A percentile compares a stretch with the other conserved stretches of the same genome.
phyloP scores from a whole-genome alignment of 2,888 invertebrate species.

The Eubasilissa splendida region DNA sequence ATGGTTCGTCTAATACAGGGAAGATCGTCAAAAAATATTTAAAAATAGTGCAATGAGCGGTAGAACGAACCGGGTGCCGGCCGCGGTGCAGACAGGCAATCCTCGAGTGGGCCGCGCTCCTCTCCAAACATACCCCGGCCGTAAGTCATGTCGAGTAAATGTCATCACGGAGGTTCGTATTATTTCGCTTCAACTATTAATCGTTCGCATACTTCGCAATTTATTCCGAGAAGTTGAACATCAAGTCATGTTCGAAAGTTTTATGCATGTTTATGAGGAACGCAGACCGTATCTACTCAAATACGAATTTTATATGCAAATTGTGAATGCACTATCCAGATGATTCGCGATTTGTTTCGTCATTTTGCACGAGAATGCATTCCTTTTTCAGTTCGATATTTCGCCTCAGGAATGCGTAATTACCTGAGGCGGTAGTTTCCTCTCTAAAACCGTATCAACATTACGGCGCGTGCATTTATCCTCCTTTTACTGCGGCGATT shows the following conservation, averaged over 20 bases:
- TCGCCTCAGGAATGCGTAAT: background rate
- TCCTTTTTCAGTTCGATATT: background rate
- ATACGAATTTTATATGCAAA: slow-evolving; percentile 54
- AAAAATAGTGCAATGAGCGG: too few relatives aligned
- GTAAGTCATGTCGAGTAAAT: slow-evolving; percentile 53
- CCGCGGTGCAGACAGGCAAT: background rate
- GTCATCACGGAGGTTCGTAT: slow-evolving; percentile 53
- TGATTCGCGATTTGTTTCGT: slow-evolving; percentile 6
- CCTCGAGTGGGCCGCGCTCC: slow-evolving; percentile 36
- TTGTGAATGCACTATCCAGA: slow-evolving; percentile 39
- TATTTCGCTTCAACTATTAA: slow-evolving; percentile 54
- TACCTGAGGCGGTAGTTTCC: slow-evolving; percentile 3
- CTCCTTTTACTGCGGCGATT: slow-evolving; percentile 10
- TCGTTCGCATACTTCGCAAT: slow-evolving; percentile 55
- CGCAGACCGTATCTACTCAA: slow-evolving; percentile 48
- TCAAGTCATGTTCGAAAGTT: slow-evolving; percentile 56
- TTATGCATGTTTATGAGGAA: slow-evolving; percentile 52
- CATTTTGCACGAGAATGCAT: slow-evolving; percentile 4
- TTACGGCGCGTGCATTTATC: slow-evolving; percentile 11
- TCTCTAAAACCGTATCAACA: slow-evolving; percentile 27
- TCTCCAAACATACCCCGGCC: slow-evolving; percentile 33
- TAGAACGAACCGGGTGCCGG: too few relatives aligned
- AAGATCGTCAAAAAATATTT: too few relatives aligned
- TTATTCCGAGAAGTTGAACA: slow-evolving; percentile 49
- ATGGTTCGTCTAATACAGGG: too few relatives aligned